Conservation (phyloP, 2,797 vertebrate species). For the Fundulus diaphanus region DNA sequence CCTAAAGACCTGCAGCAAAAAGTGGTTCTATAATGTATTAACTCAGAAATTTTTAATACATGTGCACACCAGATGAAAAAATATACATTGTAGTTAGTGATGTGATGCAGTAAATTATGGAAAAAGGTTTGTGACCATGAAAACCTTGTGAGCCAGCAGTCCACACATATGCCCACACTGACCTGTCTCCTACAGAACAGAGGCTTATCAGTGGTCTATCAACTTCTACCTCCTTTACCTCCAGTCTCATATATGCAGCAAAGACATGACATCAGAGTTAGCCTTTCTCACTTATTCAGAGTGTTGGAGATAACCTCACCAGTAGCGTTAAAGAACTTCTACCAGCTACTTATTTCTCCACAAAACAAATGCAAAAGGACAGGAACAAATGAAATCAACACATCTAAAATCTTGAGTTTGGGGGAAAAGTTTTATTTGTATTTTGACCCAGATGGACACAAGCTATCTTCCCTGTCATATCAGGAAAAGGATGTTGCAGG, state of each 20-base stretch:
- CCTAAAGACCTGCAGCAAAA: background rate
- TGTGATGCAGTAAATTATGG: background rate
- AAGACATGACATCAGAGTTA: background rate
- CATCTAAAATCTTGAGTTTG: background rate
- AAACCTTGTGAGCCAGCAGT: too few relatives aligned
- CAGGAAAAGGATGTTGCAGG: background rate
- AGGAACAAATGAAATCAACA: background rate
- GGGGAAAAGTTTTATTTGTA: background rate
- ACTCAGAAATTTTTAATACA: too few relatives aligned
- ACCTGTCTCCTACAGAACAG: too few relatives aligned
- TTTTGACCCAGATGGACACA: background rate
- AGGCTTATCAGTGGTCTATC: background rate
- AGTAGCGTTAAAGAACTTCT: background rate
- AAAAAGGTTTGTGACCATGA: background rate
- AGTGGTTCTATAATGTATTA: too few relatives aligned
- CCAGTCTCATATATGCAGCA: background rate
- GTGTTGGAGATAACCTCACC: background rate
- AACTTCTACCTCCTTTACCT: too few relatives aligned
- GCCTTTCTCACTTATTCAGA: background rate
- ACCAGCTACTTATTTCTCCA: background rate
- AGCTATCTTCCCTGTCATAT: background rate
- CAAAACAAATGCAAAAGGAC: background rate
- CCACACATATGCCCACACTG: too few relatives aligned
- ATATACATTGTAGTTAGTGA: background rate
- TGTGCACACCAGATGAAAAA: background rate